Evolutionary conservation across 2,113 vertebrate genomes (phyloP).

Genomic region (Ceratotherium simum): DNA sequence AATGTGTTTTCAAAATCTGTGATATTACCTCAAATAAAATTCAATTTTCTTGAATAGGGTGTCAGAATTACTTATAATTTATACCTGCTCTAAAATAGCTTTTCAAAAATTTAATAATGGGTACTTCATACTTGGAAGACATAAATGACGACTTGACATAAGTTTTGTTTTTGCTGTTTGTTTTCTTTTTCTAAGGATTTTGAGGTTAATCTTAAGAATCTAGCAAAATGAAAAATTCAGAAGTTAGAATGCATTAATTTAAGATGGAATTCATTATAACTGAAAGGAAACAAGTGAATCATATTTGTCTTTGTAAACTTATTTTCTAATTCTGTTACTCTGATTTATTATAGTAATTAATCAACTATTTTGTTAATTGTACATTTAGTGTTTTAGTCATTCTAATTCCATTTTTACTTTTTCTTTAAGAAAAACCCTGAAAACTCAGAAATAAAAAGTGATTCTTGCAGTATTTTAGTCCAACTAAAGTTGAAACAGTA

Average conservation of each 20-base stretch:
- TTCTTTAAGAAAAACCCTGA: neutral
- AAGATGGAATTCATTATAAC: constrained; percentile 1
- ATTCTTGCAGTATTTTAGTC: neutral
- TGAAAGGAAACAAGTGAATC: constrained; percentile 43
- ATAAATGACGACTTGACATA: neutral
- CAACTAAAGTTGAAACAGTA: neutral
- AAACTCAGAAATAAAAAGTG: constrained; percentile 15
- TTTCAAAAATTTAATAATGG: neutral
- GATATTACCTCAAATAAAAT: constrained; percentile 25
- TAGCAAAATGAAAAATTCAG: neutral
- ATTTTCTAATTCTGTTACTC: constrained; percentile 50
- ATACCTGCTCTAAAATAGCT: constrained; percentile 1
- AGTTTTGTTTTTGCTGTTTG: neutral
- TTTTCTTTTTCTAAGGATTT: constrained; percentile 27
- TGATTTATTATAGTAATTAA: constrained; percentile 60
- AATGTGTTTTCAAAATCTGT: constrained; percentile 46
- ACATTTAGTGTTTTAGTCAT: neutral
- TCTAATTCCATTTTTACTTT: constrained; percentile 22
- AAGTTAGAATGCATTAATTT: neutral
- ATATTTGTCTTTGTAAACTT: constrained; percentile 52
- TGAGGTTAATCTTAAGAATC: constrained; percentile 1
- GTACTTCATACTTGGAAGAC: neutral
- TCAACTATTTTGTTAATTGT: constrained; percentile 10
- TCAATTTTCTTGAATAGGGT: constrained; percentile 21
- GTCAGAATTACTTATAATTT: constrained; percentile 10